phyloP scores from a whole-genome alignment of 2,113 vertebrate genomes.

The Strix uralensis region DNA sequence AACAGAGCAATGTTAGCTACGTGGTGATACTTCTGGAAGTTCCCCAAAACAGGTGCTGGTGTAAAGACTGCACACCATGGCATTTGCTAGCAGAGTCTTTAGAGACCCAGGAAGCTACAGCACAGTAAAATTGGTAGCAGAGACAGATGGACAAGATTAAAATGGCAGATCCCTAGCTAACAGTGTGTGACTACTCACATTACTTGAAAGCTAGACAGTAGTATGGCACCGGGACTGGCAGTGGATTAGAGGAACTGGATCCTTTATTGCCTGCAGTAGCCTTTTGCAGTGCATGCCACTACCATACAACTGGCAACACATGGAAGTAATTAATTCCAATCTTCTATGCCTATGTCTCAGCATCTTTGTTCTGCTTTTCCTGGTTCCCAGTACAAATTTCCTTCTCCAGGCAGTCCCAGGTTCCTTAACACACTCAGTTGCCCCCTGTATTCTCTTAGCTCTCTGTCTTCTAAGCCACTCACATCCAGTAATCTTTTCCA shows the following conservation, averaged over 20 bases:
- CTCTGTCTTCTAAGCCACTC: background rate
- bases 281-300: background rate
- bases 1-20: background rate
- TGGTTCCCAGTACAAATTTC: background rate
- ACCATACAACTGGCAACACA: background rate
- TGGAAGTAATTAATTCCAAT: background rate
- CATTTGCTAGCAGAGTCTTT: background rate
- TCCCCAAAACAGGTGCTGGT: fast-evolving
- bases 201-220: background rate
- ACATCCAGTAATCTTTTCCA: background rate
- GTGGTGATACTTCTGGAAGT: background rate
- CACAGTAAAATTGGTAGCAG: background rate
- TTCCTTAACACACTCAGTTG: background rate
- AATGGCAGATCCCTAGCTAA: background rate
- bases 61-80: fast-evolving
- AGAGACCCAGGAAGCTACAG: background rate
- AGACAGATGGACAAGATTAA: background rate
- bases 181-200: background rate
- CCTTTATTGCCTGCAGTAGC: background rate
- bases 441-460: background rate
- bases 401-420: background rate
- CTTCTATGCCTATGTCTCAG: background rate
- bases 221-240: too few species aligned
- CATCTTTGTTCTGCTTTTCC: background rate
- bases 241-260: background rate